Evolutionary conservation across 2,888 invertebrate species (phyloP), one percentile per base, ranked within the genome.

Genomic region (Dinocampus coccinellae): DNA sequence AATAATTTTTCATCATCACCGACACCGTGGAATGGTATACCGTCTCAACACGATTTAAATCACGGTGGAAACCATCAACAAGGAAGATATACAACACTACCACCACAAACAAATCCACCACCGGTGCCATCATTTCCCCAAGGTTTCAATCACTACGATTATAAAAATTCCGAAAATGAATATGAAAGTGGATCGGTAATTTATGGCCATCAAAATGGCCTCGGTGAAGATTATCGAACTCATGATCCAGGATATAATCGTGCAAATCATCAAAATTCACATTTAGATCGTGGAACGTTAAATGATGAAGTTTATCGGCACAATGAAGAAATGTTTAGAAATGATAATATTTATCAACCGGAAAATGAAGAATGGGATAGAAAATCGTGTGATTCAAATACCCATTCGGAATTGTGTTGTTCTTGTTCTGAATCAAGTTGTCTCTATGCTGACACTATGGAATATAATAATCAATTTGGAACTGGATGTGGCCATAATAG

Each of bases 391-490:
- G 87, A 87, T 69, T 87, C 87, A 1, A 87, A 87, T 66, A 85
- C 85, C 6, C 87, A 87, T 69, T 87, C 86, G 70, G 87, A 87
- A 68, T 78, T 86, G 65, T 87, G 87, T 73, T 87, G 86, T 66
- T 87, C 87, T 4, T 87, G 87, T 70, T 87, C 87, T 3, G 87
- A 87, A 72, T 87, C 87, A 1, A 87, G 87, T 69, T 87, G 86
- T 70, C 82, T 87, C 0, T 87, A 87, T 60, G 85, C 85, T 47
- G 86, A 87, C 63, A 83, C 86, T 0, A 80, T 86, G 76, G 87
- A 87, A 9, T 87, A 86, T 70, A 85, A 85, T 75, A 83, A 84
- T 72, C 84, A 85, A 67, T 84, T 84, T 63, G 81, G 78, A 13
- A 75, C 81, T 13, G 73, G 74, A 9, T 82, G 83, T 70, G 77